Conservation (phyloP, 2,797 vertebrate species). For the Chaetodon trifasciatus region DNA sequence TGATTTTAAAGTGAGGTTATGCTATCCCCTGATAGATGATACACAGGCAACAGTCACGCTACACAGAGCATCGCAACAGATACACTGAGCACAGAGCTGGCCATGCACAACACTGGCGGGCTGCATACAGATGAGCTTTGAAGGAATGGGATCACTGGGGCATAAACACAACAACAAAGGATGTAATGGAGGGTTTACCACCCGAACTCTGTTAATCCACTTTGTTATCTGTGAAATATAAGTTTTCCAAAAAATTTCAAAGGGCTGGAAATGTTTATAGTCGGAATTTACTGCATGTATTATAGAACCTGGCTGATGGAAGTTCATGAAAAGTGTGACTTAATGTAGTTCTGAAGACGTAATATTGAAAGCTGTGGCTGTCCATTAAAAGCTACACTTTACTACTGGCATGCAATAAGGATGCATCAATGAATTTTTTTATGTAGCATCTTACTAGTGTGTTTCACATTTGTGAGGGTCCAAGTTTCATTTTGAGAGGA, state of each 20-base stretch:
- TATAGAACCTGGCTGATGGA: not conserved
- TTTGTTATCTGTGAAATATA: conserved; percentile 45
- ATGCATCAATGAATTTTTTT: not conserved
- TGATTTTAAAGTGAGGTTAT: conserved; percentile 80
- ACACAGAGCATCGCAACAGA: conserved; percentile 75
- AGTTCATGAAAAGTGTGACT: conserved; percentile 7
- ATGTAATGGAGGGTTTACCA: conserved; percentile 63
- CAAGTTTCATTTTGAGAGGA: conserved; percentile 15
- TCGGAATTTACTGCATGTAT: not conserved
- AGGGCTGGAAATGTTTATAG: conserved; percentile 22
- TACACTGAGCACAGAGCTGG: conserved; percentile 69
- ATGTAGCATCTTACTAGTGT: not conserved
- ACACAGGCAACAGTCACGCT: conserved; percentile 77
- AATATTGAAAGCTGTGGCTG: not conserved
- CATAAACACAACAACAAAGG: conserved; percentile 70
- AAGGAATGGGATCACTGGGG: conserved; percentile 65
- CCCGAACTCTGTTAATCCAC: conserved; percentile 47
- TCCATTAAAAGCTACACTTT: conserved; percentile 1
- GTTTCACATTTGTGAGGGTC: not conserved
- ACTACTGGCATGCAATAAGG: not conserved
- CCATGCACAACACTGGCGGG: conserved; percentile 63
- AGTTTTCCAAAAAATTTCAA: conserved; percentile 27
- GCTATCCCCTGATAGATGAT: conserved; percentile 78
- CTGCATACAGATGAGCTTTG: conserved; percentile 75
- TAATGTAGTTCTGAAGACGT: not conserved